A percentile compares a stretch with the other conserved stretches of the same genome.
These are phyloP conservation scores for Riptortus pedestris DNA, from an alignment of 1,140 invertebrate genomes.

Conservation along the genomic window DNA sequence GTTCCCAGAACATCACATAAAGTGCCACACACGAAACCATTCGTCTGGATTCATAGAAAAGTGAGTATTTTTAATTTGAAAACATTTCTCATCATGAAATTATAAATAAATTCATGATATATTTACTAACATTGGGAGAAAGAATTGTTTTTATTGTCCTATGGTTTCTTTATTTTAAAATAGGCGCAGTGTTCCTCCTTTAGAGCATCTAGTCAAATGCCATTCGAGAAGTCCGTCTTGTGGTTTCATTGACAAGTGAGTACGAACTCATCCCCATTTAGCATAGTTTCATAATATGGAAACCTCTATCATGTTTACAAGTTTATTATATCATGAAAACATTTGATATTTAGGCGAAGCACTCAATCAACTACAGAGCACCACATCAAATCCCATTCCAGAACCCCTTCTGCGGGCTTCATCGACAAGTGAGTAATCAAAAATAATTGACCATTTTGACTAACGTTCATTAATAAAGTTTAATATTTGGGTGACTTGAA, in stretches of 20 bases:
- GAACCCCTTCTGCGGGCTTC: conserved; percentile 13
- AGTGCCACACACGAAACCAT: conserved; percentile 13
- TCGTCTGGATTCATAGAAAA: conserved; percentile 2
- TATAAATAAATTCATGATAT: too few relatives aligned
- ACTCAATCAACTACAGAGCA: not conserved
- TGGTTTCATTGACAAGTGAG: conserved; percentile 54
- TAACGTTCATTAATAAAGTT: too few relatives aligned
- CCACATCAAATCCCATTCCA: conserved; percentile 3
- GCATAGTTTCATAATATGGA: not conserved
- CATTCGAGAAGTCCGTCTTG: conserved; percentile 62
- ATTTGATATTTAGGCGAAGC: not conserved
- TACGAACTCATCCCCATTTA: not conserved
- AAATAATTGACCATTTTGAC: too few relatives aligned
- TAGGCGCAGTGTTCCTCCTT: conserved; percentile 20
- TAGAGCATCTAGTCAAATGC: conserved; percentile 52
- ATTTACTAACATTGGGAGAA: too few relatives aligned
- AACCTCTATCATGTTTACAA: not conserved
- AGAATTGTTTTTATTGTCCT: too few relatives aligned
- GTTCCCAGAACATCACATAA: conserved; percentile 42
- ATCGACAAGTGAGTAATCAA: conserved; percentile 9
- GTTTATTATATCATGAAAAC: not conserved
- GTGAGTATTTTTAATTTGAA: not conserved
- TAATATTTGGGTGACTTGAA: too few relatives aligned
- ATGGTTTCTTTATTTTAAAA: too few relatives aligned
- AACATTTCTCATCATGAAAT: too few relatives aligned